Conservation (phyloP, 2,113 vertebrate genomes). For the Protobothrops flavoviridis region DNA sequence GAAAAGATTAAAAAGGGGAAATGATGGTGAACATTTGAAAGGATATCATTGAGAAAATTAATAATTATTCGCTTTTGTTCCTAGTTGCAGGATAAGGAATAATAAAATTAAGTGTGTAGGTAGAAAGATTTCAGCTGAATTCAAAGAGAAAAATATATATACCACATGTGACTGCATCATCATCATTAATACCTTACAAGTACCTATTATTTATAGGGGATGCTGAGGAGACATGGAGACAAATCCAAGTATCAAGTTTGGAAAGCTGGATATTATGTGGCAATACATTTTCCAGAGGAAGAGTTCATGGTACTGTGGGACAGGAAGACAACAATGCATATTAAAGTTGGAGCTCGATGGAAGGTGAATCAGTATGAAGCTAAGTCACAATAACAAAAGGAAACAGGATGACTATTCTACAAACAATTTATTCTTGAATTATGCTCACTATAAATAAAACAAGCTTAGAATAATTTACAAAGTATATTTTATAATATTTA, state of each 20-base stretch:
- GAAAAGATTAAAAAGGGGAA: background rate
- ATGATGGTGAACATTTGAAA: background rate
- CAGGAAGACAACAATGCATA: conserved; percentile 92
- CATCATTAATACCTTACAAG: conserved; percentile 18
- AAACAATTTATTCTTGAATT: background rate
- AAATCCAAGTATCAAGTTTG: conserved; percentile 87
- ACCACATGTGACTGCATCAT: background rate
- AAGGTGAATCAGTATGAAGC: conserved; percentile 75
- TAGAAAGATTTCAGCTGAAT: background rate
- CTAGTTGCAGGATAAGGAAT: background rate
- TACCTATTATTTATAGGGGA: conserved; percentile 59
- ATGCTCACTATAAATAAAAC: background rate
- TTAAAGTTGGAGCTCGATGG: conserved; percentile 92
- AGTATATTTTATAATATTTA: background rate
- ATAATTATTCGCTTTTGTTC: background rate
- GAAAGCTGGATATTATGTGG: conserved; percentile 91
- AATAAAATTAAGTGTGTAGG: background rate
- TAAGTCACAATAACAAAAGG: background rate
- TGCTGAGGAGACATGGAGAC: conserved; percentile 59
- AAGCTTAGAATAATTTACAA: background rate
- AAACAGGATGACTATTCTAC: background rate
- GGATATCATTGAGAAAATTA: background rate
- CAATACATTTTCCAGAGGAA: conserved; percentile 86
- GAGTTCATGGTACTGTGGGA: conserved; percentile 95
- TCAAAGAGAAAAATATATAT: background rate